Evolutionary conservation across 2,113 vertebrate species (phyloP), one percentile per base, ranked within the genome.

Genomic region (Argyrosomus japonicus): DNA sequence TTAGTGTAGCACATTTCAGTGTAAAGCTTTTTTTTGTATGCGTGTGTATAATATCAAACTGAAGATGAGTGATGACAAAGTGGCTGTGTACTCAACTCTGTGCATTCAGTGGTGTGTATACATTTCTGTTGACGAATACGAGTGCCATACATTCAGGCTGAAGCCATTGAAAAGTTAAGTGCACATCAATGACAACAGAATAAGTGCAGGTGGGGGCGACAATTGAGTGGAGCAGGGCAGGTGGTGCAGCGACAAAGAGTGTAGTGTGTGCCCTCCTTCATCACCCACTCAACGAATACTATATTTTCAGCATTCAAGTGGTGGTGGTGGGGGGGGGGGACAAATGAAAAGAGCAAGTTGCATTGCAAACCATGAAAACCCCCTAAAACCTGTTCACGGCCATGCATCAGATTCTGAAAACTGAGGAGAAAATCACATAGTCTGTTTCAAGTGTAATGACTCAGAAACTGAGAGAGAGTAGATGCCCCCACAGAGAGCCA

Each of bases 131-230:
- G 1, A 68, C 68, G 32, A 65, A 17, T 18, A 62, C 10, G 8
- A 45, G 47, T 75, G 40, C 48, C 48, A 70, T 64, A 15, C 64
- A 62, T 79, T 77, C 5, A 75, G 77, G 43, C n/a, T 64, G 48
- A 67, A 58, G 80, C 47, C 71, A 51, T 45, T 65, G 72, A 72
- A 68, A 80, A 80, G 79, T 75, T 86, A 74, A 90, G 75, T 56
- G 74, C 65, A 79, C 83, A 91, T 93, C 87, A 82, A 92, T 91
- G 72, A 83, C 51, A 91, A 90, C 81, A 83, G 61, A 80, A 89
- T 89, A 64, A 92, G 71, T 1, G 25, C 23, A 43, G 62, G 58
- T 13, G 47, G 48, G 77, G 43, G 58, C 14, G 9, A 65, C 2
- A 8, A 64, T 48, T 57, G 57, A 90, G 60, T 58, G 68, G 48